Conservation (phyloP, 1,140 invertebrate genomes). For the Amyelois transitella region DNA sequence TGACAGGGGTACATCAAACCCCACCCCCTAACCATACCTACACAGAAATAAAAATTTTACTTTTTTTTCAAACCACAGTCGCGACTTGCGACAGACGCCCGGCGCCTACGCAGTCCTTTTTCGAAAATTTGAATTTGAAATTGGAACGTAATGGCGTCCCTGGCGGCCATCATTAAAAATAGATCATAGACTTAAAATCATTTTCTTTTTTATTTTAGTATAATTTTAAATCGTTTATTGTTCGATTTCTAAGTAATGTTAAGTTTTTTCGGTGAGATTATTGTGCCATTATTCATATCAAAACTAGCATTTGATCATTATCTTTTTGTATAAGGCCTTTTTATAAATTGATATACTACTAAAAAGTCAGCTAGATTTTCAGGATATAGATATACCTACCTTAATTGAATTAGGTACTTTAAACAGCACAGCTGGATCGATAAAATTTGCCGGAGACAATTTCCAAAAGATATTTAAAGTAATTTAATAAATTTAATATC, state of each 20-base stretch:
- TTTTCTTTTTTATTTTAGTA: slow-evolving; percentile 22
- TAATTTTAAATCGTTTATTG: slow-evolving; percentile 45
- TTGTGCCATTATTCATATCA: not conserved
- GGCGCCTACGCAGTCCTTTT: slow-evolving; percentile 20
- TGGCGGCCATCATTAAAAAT: slow-evolving; percentile 49
- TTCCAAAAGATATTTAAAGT: no score
- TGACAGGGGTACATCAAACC: slow-evolving; percentile 2
- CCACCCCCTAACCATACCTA: slow-evolving; percentile 27
- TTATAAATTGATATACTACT: no score
- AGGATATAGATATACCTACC: no score
- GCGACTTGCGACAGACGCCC: slow-evolving; percentile 41
- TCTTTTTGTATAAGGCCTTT: no score
- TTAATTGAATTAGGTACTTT: no score
- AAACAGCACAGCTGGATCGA: no score
- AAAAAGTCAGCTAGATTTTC: no score
- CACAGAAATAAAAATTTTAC: slow-evolving; percentile 40
- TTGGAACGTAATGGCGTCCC: slow-evolving; percentile 40
- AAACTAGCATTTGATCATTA: no score
- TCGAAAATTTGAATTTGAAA: slow-evolving; percentile 48
- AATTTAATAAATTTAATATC: no score
- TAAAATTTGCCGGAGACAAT: no score
- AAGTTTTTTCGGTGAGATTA: slow-evolving; percentile 11
- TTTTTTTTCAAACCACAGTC: slow-evolving; percentile 42
- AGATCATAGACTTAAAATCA: slow-evolving; percentile 42
- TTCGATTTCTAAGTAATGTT: slow-evolving; percentile 31